Conservation (phyloP, 2,888 invertebrate species). For the Harpalus rufipes region DNA sequence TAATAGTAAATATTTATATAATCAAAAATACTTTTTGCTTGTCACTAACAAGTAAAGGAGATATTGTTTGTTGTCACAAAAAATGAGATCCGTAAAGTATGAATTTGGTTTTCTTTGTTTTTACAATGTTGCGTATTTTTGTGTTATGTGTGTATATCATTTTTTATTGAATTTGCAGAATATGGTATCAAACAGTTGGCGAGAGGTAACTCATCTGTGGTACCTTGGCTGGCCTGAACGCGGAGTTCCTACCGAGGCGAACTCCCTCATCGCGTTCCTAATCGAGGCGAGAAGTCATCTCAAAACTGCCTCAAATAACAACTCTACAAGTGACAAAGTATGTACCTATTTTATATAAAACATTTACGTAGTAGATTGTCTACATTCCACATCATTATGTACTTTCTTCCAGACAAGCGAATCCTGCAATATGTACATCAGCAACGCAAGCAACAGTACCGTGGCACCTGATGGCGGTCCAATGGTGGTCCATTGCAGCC, state of each 20-base stretch:
- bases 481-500: slow-evolving; percentile 91
- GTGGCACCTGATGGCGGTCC: slow-evolving; percentile 81
- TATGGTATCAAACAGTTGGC: slow-evolving; percentile 88
- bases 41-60: too few species aligned
- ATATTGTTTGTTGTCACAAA: too few species aligned
- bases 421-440: slow-evolving; percentile 54
- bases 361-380: too few species aligned
- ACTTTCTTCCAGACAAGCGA: slow-evolving; percentile 54
- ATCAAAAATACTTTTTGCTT: too few species aligned
- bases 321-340: slow-evolving; percentile 57
- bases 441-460: slow-evolving; percentile 65
- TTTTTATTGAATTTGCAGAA: slow-evolving; percentile 77
- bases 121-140: not conserved
- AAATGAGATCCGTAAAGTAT: not conserved
- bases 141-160: not conserved
- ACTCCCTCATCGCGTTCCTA: slow-evolving; percentile 91
- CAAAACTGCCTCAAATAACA: slow-evolving; percentile 73
- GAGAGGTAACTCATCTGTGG: slow-evolving; percentile 95
- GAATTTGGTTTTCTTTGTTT: not conserved
- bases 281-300: slow-evolving; percentile 87
- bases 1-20: too few species aligned
- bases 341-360: too few species aligned
- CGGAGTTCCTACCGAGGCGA: slow-evolving; percentile 90
- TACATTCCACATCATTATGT: too few species aligned
- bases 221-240: slow-evolving; percentile 94